These are phyloP conservation scores for Phycodurus eques DNA, from an alignment of 2,113 vertebrate genomes.

Conservation along the genomic window DNA sequence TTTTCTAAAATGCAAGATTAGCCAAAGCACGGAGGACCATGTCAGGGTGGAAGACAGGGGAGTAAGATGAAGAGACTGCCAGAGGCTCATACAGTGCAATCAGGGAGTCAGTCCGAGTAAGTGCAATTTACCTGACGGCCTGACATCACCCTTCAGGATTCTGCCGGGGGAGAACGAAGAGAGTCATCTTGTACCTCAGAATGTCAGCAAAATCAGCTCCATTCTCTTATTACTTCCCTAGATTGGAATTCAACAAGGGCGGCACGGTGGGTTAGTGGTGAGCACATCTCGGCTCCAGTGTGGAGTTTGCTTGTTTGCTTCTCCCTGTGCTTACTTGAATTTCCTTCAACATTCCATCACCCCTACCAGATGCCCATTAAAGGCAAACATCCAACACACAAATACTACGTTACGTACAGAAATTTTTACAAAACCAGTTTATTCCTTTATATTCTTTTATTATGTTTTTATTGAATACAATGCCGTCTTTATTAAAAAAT, in stretches of 20 bases:
- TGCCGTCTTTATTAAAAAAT: not conserved
- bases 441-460: not conserved
- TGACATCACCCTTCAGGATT: constrained; percentile 9
- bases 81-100: not conserved
- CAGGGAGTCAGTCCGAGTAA: constrained; percentile 10
- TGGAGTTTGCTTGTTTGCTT: not conserved
- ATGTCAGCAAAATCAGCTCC: not conserved
- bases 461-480: too few relatives aligned
- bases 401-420: not conserved
- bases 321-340: not conserved
- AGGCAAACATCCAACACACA: not conserved
- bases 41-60: not conserved
- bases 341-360: not conserved
- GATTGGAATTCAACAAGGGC: not conserved
- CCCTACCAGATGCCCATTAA: not conserved
- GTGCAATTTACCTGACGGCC: not conserved
- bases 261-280: not conserved
- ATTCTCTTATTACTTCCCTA: constrained; percentile 3
- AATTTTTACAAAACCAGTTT: not conserved
- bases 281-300: too few relatives aligned
- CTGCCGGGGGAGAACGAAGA: constrained; percentile 4
- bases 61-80: not conserved
- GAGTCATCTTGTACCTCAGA: not conserved
- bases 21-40: not conserved
- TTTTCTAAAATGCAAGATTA: not conserved